Percentiles rank a stretch among this genome's conserved stretches.
Conservation (phyloP, 2,797 vertebrate genomes). For the Enteromius argenteus region DNA sequence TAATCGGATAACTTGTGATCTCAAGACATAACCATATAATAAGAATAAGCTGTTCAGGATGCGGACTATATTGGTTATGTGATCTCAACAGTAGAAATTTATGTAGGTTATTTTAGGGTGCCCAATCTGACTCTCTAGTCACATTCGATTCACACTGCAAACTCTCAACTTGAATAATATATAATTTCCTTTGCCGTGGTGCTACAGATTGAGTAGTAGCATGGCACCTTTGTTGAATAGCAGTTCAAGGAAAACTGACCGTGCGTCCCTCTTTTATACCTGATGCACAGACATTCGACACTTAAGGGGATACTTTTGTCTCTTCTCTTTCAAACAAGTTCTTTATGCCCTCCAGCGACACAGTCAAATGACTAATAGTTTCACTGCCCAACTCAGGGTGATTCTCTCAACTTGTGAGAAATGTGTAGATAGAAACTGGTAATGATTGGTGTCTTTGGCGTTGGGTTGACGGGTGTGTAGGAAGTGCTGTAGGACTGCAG, state of each 20-base stretch:
- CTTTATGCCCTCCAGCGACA: neutral
- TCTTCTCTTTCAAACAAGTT: neutral
- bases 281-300: neutral
- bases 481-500: neutral
- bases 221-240: slow-evolving; percentile 1
- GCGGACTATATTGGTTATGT: neutral
- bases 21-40: neutral
- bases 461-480: slow-evolving; percentile 47
- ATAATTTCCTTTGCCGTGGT: neutral
- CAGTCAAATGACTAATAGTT: neutral
- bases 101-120: neutral
- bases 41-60: neutral
- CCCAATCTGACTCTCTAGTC: neutral
- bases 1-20: neutral
- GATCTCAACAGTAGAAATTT: neutral
- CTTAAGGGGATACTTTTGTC: neutral
- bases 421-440: neutral
- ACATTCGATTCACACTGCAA: neutral
- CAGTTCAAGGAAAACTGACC: neutral
- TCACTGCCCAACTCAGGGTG: neutral
- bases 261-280: neutral
- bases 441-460: slow-evolving; percentile 49
- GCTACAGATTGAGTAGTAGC: neutral
- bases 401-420: neutral
- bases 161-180: neutral